Percentiles rank a stretch among this genome's conserved stretches.
Evolutionary conservation across 2,888 invertebrate genomes (phyloP).

Genomic region (Orchesellides sinensis): DNA sequence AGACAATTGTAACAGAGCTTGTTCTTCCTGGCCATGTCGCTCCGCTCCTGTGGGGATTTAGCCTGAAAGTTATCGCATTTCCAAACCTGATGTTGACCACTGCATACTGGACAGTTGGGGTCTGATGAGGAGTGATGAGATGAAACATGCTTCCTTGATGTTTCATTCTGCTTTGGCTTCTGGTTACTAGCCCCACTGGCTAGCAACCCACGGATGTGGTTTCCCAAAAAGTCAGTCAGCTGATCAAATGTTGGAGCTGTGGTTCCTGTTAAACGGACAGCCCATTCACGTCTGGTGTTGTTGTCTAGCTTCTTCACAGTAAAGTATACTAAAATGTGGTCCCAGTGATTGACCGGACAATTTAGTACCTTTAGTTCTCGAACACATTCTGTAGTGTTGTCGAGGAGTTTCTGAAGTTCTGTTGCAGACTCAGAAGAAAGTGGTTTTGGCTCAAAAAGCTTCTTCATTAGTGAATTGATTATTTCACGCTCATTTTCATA

Average conservation of each 20-base stretch:
- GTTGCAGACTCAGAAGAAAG: neutral
- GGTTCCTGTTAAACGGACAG: neutral
- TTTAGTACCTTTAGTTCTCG: neutral
- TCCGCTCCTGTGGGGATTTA: neutral
- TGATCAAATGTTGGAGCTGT: neutral
- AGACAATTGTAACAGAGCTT: slow-evolving; percentile 22
- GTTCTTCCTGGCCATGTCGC: neutral
- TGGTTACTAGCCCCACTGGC: neutral
- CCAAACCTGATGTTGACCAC: neutral
- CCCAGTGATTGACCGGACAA: neutral
- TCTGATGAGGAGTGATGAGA: neutral
- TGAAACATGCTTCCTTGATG: neutral
- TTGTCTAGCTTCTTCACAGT: slow-evolving; percentile 1
- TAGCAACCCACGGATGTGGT: slow-evolving; percentile 11
- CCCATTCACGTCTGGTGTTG: slow-evolving; percentile 21
- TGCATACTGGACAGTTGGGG: neutral
- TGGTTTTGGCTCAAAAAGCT: neutral
- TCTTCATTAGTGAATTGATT: neutral
- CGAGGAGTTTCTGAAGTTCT: slow-evolving; percentile 5
- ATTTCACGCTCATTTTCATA: slow-evolving; percentile 41
- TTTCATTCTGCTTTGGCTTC: neutral
- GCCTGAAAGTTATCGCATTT: slow-evolving; percentile 1
- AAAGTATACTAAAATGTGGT: neutral
- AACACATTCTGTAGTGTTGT: neutral
- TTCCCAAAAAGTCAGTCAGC: neutral